A percentile compares a stretch with the other conserved stretches of the same genome.
These are phyloP conservation scores for Habroteleia sp. DNA, from an alignment of 2,888 invertebrate species.

Conservation along the genomic window DNA sequence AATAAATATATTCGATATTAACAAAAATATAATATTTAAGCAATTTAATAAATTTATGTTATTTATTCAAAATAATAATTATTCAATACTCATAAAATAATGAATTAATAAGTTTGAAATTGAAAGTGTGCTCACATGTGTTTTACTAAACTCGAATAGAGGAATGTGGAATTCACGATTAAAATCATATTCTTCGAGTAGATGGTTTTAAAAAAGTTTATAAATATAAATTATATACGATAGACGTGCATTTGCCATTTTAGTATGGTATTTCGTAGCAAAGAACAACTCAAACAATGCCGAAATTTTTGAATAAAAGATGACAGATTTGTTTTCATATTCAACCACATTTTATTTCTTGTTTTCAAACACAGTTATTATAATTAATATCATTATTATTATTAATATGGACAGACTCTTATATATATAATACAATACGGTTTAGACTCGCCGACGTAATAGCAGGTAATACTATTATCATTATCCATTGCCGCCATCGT, in stretches of 20 bases:
- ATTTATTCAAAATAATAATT: too few relatives aligned
- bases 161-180: conserved; percentile 1
- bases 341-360: conserved; percentile 82
- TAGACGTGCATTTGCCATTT: conserved; percentile 25
- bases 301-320: conserved; percentile 38
- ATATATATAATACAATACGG: conserved; percentile 81
- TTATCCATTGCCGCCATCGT: conserved; percentile 75
- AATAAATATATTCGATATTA: too few relatives aligned
- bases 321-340: conserved; percentile 75
- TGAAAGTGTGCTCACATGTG: too few relatives aligned
- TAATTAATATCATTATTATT: conserved; percentile 81
- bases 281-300: conserved; percentile 25
- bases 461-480: conserved; percentile 81
- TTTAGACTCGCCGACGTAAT: conserved; percentile 80
- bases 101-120: too few relatives aligned
- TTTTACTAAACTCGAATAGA: too few relatives aligned
- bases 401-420: conserved; percentile 81
- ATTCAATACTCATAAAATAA: too few relatives aligned
- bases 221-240: conserved; percentile 36
- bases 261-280: conserved; percentile 1
- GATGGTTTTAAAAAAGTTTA: conserved; percentile 32
- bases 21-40: too few relatives aligned
- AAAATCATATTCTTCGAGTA: conserved; percentile 43
- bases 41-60: too few relatives aligned
- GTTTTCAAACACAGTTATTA: conserved; percentile 82